phyloP scores from a whole-genome alignment of 2,888 invertebrate species.

The Trachelus stipa region DNA sequence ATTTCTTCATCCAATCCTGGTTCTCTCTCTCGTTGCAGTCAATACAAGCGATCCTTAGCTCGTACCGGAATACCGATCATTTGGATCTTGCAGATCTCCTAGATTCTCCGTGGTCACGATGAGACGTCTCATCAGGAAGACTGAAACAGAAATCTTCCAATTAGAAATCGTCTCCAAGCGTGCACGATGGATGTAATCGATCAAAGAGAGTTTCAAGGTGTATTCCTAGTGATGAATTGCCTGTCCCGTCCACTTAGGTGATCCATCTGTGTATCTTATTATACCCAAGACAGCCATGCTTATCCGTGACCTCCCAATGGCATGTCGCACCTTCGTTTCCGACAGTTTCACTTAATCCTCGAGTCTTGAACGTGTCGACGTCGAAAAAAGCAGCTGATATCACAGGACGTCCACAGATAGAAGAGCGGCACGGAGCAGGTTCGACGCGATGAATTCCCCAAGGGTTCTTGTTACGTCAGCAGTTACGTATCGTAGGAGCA shows the following conservation, averaged over 20 bases:
- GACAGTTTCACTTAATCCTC: background rate
- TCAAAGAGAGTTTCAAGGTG: conserved; percentile 19
- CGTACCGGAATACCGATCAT: too few relatives aligned
- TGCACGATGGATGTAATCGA: conserved; percentile 23
- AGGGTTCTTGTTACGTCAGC: background rate
- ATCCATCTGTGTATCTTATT: conserved; percentile 41
- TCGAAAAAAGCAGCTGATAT: background rate
- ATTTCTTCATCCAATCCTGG: background rate
- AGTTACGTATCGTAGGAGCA: background rate
- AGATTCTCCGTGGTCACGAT: background rate
- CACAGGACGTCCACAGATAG: background rate
- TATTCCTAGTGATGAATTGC: conserved; percentile 37
- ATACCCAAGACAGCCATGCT: conserved; percentile 26
- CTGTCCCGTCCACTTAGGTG: conserved; percentile 32
- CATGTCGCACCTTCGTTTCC: background rate
- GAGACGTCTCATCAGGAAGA: background rate
- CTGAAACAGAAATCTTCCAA: background rate
- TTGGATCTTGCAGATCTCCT: background rate
- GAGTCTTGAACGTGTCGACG: background rate
- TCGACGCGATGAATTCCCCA: background rate
- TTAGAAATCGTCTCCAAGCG: background rate
- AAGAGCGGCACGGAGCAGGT: background rate
- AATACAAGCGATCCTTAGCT: too few relatives aligned
- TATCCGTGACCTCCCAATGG: conserved; percentile 1
- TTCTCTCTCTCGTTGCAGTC: too few relatives aligned